Base-by-base conservation (phyloP, 2,888 invertebrate genomes). In the Stenurella melanura region DNA sequence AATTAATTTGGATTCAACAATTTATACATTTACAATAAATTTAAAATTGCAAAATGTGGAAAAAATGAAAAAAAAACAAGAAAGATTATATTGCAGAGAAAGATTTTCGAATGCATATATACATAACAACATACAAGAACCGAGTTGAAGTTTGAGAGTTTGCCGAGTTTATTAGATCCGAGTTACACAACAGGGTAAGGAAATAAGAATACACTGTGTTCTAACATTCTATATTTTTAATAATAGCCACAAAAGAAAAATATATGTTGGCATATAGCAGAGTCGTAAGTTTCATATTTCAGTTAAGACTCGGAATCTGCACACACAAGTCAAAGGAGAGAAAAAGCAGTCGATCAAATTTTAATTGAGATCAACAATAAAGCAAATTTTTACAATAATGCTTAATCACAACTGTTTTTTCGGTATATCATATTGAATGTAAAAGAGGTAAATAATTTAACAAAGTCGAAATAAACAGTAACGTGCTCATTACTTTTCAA, bases 351-450 rank as follows among this genome's bases (percentile, higher is more conserved):
- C 86, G 86, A 87, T 87, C 85, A 86, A 81, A 60, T 70, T 82
- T 87, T 85, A 87, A 82, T 87, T 87, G 88, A 88, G 87, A 88
- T 88, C 88, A 88, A 88, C 87, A 86, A 87, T 83, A 87, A 87
- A 87, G 87, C 87, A 87, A 85, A 83, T 86, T 87, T 87, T 87
- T 87, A 87, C 86, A 87, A 86, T 86, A 82, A 85, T 86, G 73
- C 68, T 84, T 85, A 87, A 87, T 87, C 86, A 87, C 86, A 87
- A 87, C 85, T 84, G 83, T 76, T 63, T 74, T 73, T 70, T 58
- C 15, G 69, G 69, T 64, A 71, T 78, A 73, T 78, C 83, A 80
- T 78, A 83, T 78, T 81, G 78, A 83, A 82, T 74, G 78, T 77
- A 73, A 71, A 60, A 34, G 11, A 67, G 63, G 54, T 34, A 72